A percentile compares a stretch with the other conserved stretches of the same genome.
These are phyloP conservation scores for Pipistrellus nathusii DNA, from an alignment of 2,797 vertebrate species.

Conservation along the genomic window DNA sequence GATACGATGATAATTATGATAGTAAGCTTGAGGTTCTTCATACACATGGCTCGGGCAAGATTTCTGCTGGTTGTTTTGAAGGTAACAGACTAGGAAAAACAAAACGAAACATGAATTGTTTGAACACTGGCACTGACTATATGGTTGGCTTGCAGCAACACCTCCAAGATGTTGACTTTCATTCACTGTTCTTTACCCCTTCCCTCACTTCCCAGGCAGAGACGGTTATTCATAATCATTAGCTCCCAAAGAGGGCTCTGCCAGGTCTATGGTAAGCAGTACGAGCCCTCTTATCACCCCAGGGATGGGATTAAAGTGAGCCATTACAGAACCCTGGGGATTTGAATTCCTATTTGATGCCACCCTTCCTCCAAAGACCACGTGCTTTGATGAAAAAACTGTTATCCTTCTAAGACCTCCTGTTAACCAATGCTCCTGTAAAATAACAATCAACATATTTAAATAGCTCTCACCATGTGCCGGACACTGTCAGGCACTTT, in stretches of 20 bases:
- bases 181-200: not conserved
- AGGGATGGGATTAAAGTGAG: not conserved
- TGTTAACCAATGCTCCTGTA: constrained; percentile 24
- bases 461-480: not conserved
- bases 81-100: constrained; percentile 93
- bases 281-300: not conserved
- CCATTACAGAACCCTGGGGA: not conserved
- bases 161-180: constrained; percentile 13
- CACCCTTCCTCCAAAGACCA: not conserved
- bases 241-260: not conserved
- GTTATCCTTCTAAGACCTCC: constrained; percentile 1
- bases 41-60: constrained; percentile 98
- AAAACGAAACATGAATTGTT: not conserved
- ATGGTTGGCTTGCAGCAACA: not conserved
- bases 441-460: constrained; percentile 53
- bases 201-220: constrained; percentile 15
- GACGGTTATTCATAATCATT: not conserved
- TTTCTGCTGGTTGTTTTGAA: constrained; percentile 99
- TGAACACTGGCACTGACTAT: constrained; percentile 36
- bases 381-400: constrained; percentile 1
- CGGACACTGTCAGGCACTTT: not conserved
- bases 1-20: constrained; percentile 92
- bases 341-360: not conserved
- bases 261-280: not conserved
- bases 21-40: constrained; percentile 99